Evolutionary conservation across 2,797 vertebrate genomes (phyloP), one percentile per base, ranked within the genome.

Genomic region (Capromys pilorides): DNA sequence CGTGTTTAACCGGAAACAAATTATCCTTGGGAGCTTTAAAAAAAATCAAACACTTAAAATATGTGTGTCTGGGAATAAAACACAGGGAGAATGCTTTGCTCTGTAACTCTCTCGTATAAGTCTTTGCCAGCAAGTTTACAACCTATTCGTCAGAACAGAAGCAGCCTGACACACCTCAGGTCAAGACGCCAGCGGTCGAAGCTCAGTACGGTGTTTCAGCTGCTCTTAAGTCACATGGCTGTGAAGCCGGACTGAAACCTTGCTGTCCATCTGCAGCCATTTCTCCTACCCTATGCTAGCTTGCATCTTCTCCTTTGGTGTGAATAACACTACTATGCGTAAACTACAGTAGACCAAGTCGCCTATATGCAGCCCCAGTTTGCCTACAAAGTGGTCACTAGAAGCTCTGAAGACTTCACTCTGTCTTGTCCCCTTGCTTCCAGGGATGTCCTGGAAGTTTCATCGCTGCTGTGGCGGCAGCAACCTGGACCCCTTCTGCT

Each of bases 71-170:
- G 59, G 2, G 64, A 41, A 33, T 69, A 36, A 66, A 81, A 81
- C n/a, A 57, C 24, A 66, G 33, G 57, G 87, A 45, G 41, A 78
- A 36, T 18, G 64, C 36, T 88, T 78, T 81, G 31, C 16, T 95
- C 39, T 88, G 94, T 13, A 84, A 51, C n/a, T 78, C 12, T 64
- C 19, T 81, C 59, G n/a, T 62, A 8, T 26, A 49, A 16, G 41
- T 87, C 94, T 91, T 87, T 51, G 54, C 77, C 71, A 88, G 62
- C 36, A 64, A 94, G 62, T 89, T 86, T 93, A 49, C 69, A 91
- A 82, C n/a, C 28, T 54, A 51, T 87, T 75, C 78, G 16, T 91
- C 45, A 92, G 69, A 83, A 61, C 7, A 45, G 59, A 87, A 45
- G 75, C 39, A 64, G n/a, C 64, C 26, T 83, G 81, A 69, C 41